These are phyloP conservation scores for Zhengitettix transpicula DNA, from an alignment of 2,888 invertebrate species.

Conservation along the genomic window DNA sequence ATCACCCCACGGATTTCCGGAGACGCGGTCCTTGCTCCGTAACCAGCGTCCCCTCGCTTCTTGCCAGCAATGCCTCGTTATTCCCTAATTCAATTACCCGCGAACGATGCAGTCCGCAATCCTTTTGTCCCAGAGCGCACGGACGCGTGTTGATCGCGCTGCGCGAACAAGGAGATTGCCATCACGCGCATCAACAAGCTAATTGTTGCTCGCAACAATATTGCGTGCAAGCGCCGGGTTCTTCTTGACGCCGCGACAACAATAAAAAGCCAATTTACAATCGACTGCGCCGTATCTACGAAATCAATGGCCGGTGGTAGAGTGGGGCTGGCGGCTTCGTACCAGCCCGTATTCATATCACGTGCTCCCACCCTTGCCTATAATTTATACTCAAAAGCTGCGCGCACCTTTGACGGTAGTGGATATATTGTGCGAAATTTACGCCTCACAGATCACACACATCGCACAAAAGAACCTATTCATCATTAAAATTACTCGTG, in stretches of 20 bases:
- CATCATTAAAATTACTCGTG: too few species aligned
- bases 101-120: conserved; percentile 3
- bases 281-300: too few species aligned
- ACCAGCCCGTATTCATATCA: neutral
- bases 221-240: neutral
- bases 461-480: too few species aligned
- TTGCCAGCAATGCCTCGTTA: neutral
- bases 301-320: too few species aligned
- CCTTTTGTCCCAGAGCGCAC: neutral
- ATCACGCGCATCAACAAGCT: conserved; percentile 8
- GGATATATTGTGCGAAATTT: too few species aligned
- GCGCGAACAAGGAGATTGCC: conserved; percentile 9
- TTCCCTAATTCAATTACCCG: conserved; percentile 2
- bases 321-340: neutral
- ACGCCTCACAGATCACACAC: too few species aligned
- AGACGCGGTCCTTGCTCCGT: too few species aligned
- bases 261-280: neutral
- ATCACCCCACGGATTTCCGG: too few species aligned
- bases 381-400: neutral
- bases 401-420: too few species aligned
- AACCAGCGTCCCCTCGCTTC: too few species aligned
- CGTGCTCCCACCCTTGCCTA: neutral
- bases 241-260: neutral
- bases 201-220: neutral
- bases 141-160: conserved; percentile 10